Base-by-base conservation (phyloP, 2,888 invertebrate species). In the Frankliniella intonsa region DNA sequence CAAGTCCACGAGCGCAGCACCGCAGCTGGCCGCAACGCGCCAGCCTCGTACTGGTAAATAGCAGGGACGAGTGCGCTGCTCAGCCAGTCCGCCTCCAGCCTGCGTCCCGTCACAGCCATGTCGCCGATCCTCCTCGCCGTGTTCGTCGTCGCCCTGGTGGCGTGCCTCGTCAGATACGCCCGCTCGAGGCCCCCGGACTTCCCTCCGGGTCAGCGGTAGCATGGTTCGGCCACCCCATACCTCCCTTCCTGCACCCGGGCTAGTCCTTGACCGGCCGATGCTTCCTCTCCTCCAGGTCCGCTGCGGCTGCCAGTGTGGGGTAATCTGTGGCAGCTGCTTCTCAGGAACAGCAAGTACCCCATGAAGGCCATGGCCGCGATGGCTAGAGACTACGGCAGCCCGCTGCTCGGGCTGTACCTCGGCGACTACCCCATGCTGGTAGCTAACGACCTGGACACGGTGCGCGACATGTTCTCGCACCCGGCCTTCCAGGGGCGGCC, bases 401-500 rank as follows among this genome's bases (percentile, higher is more conserved):
- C 91, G 84, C 83, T 93, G 7, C 85, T 93, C 11, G 92, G 93
- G 0, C 86, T 91, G 12, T 89, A 90, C 85, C 83, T 93, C 81
- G 93, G 92, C 0, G 82, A 87, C 0, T 86, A 86, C 69, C 89
- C 89, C 0, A 86, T 89, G 0, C 87, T 92, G 0, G 88, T 91
- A 0, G 88, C 90, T 0, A 91, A 92, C 82, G 91, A 90, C 85
- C 87, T 90, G 0, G 87, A 88, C 2, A 88, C 90, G 27, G 89
- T 92, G 0, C 91, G 90, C 83, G 91, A 93, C 85, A 87, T 92
- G 80, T 87, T 93, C 0, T 87, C 88, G 55, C 89, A 90, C n/a
- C 90, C 90, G 22, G 91, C 91, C 81, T 92, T 91, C 82, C 92
- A 92, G 85, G 93, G 93, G 2, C 89, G 93, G 55, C 87, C 90